Percentiles rank a stretch among this genome's conserved stretches.
phyloP scores from a whole-genome alignment of 2,888 invertebrate species.

The Melieria picta region DNA sequence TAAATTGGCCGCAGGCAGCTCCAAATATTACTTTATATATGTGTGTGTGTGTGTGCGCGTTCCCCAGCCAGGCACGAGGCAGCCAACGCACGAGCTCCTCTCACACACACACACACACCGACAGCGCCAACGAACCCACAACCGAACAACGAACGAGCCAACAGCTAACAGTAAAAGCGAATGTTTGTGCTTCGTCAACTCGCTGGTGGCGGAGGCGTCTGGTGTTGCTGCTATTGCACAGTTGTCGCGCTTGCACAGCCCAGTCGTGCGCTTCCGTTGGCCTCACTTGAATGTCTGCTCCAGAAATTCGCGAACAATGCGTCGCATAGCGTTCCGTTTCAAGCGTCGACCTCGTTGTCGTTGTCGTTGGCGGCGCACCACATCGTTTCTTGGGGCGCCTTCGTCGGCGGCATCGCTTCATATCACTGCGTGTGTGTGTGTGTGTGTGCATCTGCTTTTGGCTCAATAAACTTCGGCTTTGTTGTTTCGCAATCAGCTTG shows the following conservation, averaged over 20 bases:
- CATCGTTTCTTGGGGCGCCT: neutral
- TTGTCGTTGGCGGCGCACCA: neutral
- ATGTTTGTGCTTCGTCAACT: neutral
- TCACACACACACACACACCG: neutral
- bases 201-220: slow-evolving; percentile 6
- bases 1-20: slow-evolving; percentile 49
- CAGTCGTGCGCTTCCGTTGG: slow-evolving; percentile 43
- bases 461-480: neutral
- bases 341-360: slow-evolving; percentile 19
- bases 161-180: neutral
- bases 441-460: neutral
- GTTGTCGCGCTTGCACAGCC: neutral
- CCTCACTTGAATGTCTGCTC: slow-evolving; percentile 45
- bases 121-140: neutral
- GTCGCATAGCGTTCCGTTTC: slow-evolving; percentile 6
- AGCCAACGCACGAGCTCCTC: slow-evolving; percentile 14
- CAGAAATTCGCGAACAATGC: slow-evolving; percentile 37
- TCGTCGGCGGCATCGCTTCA: neutral
- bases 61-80: slow-evolving; percentile 18
- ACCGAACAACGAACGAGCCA: too few relatives aligned
- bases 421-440: too few relatives aligned
- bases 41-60: slow-evolving; percentile 27
- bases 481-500: neutral
- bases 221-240: slow-evolving; percentile 7
- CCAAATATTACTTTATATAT: slow-evolving; percentile 27